A percentile compares a stretch with the other conserved stretches of the same genome.
These are phyloP conservation scores for Sinonovacula constricta DNA, from an alignment of 1,140 invertebrate species.

Conservation along the genomic window DNA sequence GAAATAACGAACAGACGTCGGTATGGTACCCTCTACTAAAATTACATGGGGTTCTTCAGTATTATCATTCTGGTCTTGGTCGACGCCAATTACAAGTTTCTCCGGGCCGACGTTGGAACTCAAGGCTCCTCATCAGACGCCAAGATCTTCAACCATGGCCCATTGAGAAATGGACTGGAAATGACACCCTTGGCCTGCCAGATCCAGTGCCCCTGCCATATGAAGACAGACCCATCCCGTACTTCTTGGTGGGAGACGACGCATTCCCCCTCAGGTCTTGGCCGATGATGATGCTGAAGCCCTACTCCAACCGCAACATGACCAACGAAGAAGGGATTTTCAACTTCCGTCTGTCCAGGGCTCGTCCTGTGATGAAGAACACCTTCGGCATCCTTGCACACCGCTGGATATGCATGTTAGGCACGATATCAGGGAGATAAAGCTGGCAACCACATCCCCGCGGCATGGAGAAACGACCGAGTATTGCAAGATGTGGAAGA, in stretches of 20 bases:
- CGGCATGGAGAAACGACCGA: slow-evolving; percentile 50
- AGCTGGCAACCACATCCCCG: slow-evolving; percentile 36
- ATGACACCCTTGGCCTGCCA: too few species aligned
- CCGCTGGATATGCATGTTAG: slow-evolving; percentile 37
- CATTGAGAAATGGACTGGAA: too few species aligned
- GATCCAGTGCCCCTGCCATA: too few species aligned
- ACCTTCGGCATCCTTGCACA: slow-evolving; percentile 69
- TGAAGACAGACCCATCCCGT: slow-evolving; percentile 38
- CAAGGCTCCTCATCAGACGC: too few species aligned
- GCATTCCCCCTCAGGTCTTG: slow-evolving; percentile 59
- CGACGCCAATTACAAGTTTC: too few species aligned
- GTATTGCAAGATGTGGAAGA: too few species aligned
- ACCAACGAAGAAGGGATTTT: slow-evolving; percentile 70
- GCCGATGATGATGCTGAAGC: slow-evolving; percentile 65
- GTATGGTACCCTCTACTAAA: slow-evolving; percentile 69
- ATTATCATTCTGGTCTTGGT: slow-evolving; percentile 71
- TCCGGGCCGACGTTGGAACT: too few species aligned
- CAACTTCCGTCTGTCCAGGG: slow-evolving; percentile 78
- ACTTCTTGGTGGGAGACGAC: slow-evolving; percentile 63
- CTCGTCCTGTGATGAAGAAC: slow-evolving; percentile 73
- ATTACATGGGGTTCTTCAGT: too few species aligned
- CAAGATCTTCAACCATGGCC: too few species aligned
- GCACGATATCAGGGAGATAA: slow-evolving; percentile 49
- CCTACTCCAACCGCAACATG: slow-evolving; percentile 66
- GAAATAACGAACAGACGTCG: too few species aligned